Conservation (phyloP, 2,888 invertebrate species). For the Tenodera sinensis region DNA sequence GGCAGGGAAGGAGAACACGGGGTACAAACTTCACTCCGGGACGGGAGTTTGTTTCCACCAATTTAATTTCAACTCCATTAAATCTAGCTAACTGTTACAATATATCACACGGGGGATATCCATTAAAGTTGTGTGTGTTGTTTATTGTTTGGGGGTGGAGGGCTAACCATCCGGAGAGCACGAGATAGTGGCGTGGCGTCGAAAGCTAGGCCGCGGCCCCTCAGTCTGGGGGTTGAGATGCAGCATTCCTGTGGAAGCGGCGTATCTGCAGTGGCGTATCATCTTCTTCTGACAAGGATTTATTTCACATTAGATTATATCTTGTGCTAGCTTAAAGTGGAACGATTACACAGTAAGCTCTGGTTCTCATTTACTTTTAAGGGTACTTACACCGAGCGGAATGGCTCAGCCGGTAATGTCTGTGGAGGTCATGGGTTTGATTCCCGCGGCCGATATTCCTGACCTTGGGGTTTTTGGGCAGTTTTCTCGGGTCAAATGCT, state of each 20-base stretch:
- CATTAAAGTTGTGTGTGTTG: conserved; percentile 25
- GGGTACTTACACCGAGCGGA: too few species aligned
- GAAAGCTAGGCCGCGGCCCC: background rate
- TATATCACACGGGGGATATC: conserved; percentile 28
- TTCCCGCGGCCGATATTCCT: too few species aligned
- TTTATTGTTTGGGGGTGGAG: conserved; percentile 14
- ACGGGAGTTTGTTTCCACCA: conserved; percentile 16
- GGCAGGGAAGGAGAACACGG: background rate
- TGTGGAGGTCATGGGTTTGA: too few species aligned
- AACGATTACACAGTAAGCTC: background rate
- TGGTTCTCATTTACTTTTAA: too few species aligned
- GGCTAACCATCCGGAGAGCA: background rate
- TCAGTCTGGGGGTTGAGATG: background rate
- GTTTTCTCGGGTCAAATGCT: too few species aligned
- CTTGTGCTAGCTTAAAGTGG: background rate
- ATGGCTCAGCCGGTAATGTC: too few species aligned
- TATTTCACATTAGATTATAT: background rate
- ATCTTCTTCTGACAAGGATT: background rate
- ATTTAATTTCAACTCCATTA: conserved; percentile 31
- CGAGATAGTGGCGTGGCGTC: background rate
- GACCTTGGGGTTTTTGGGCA: too few species aligned
- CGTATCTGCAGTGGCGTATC: background rate
- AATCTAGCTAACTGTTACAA: conserved; percentile 28
- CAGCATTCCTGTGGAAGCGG: background rate
- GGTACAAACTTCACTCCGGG: background rate